Evolutionary conservation across 2,888 invertebrate genomes (phyloP).

Genomic region (Halocaridina rubra): DNA sequence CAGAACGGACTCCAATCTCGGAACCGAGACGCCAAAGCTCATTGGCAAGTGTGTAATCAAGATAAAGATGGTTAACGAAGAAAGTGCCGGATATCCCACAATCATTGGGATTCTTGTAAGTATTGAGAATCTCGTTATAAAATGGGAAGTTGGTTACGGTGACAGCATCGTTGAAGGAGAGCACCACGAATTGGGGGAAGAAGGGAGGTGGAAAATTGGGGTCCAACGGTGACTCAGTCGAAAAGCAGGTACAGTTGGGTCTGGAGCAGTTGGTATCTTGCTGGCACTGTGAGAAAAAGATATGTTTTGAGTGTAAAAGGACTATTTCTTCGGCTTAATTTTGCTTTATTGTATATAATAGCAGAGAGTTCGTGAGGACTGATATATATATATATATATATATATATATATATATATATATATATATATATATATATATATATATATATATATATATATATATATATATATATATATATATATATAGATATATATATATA

Average conservation of each 20-base stretch:
- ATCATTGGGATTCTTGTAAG: constrained; percentile 70
- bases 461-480: neutral
- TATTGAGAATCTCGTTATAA: constrained; percentile 5
- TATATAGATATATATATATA: neutral
- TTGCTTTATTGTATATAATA: too few relatives aligned
- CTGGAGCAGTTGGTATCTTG: neutral
- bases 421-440: neutral
- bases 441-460: neutral
- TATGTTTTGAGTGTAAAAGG: too few relatives aligned
- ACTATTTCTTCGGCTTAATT: too few relatives aligned
- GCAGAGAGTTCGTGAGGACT: neutral
- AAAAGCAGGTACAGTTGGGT: neutral
- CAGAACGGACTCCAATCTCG: constrained; percentile 65
- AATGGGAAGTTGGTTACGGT: constrained; percentile 34
- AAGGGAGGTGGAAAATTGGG: neutral
- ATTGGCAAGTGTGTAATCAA: constrained; percentile 43
- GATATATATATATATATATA: neutral
- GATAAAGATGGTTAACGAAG: constrained; percentile 42
- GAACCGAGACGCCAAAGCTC: constrained; percentile 58
- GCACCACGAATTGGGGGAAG: constrained; percentile 50
- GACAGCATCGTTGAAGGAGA: constrained; percentile 52
- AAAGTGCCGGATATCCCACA: constrained; percentile 67
- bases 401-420: neutral
- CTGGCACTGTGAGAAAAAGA: too few relatives aligned
- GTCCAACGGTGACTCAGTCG: neutral